Base-by-base conservation (phyloP, 2,888 invertebrate species). In the Apantesis nais region DNA sequence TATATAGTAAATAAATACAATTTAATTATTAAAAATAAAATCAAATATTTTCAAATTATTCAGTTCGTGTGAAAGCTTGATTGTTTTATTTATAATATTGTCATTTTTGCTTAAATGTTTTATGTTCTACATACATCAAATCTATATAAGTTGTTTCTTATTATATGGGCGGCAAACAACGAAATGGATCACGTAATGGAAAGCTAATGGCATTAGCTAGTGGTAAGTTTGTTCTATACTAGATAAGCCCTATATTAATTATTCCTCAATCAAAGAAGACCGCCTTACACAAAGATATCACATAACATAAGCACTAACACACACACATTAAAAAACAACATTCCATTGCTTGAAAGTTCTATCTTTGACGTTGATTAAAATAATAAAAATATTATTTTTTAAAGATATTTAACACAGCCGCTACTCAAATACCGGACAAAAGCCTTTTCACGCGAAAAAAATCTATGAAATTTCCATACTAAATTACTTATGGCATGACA, bases 401-500 rank as follows among this genome's bases (percentile, higher is more conserved):
- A 52, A 0, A 52, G 25, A 55, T 25, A 58, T 58, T 58, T 58
- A 52, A 60, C 60, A 44, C n/a, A 60, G 31, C 25, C 16, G 41
- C n/a, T 44, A 64, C 31, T 60, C 25, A 66, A 52, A 65, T 65
- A 67, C 16, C 41, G 37, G 44, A 61, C 29, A 68, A 66, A 55
- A 29, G 31, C 48, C 37, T 41, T 55, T 55, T 61, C 55, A 34
- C 29, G 37, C 60, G n/a, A 66, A 68, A 58, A 55, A 64, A 58
- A n/a, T 60, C n/a, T 52, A 70, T 68, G 58, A 64, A 64, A 72
- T 72, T 58, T 68, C 58, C 63, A 68, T 68, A 67, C 37, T 68
- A 70, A 71, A 72, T 74, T 74, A 55, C 25, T 58, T 12, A 72
- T 68, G 48, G 44, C 66, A 74, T 74, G 72, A 63, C 66, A 72